phyloP scores from a whole-genome alignment of 2,797 vertebrate genomes.

The Cuculus canorus region DNA sequence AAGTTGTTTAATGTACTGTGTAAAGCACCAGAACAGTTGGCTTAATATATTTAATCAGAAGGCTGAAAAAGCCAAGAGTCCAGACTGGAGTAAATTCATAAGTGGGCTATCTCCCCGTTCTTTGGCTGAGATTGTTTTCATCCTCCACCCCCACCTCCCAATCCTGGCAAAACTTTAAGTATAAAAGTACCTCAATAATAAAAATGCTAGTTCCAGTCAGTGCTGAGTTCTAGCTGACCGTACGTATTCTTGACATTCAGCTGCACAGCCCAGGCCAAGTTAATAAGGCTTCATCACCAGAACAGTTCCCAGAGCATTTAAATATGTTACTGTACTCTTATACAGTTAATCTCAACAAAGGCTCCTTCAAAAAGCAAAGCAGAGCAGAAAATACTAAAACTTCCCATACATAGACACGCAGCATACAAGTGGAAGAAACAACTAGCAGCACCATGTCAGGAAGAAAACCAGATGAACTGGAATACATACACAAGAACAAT shows the following conservation, averaged over 20 bases:
- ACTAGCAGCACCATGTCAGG: background rate
- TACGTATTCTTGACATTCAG: background rate
- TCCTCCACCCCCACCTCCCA: too few relatives aligned
- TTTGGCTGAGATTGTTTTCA: background rate
- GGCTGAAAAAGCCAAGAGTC: background rate
- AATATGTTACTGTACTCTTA: constrained; percentile 27
- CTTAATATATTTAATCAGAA: constrained; percentile 40
- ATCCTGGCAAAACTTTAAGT: background rate
- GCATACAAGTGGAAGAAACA: background rate
- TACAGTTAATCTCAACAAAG: background rate
- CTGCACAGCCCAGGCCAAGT: background rate
- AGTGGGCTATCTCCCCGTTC: background rate
- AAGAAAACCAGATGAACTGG: background rate
- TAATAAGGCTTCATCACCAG: background rate
- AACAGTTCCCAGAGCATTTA: background rate
- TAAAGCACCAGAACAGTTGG: constrained; percentile 36
- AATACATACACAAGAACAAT: background rate
- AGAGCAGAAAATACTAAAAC: background rate
- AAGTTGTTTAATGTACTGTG: constrained; percentile 63
- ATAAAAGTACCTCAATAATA: background rate
- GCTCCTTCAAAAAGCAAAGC: background rate
- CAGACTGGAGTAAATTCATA: background rate
- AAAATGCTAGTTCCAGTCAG: background rate
- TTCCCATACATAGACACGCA: background rate
- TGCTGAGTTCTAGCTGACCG: background rate